These are phyloP conservation scores for Percopsis omiscomaycus DNA, from an alignment of 2,797 vertebrate species.

Conservation along the genomic window DNA sequence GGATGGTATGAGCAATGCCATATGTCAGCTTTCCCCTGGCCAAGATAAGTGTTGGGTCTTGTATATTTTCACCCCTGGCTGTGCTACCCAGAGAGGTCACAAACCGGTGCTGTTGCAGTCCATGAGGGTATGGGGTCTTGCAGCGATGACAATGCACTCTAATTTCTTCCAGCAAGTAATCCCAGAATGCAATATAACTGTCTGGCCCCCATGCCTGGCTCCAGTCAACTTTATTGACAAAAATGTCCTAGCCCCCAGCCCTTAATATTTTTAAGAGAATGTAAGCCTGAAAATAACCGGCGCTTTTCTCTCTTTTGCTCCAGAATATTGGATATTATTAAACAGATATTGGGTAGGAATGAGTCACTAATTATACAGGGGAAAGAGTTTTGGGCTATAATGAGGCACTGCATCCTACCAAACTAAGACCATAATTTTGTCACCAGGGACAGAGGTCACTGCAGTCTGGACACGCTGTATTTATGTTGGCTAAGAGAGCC, in stretches of 20 bases:
- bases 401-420: slow-evolving; percentile 41
- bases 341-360: slow-evolving; percentile 39
- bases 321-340: slow-evolving; percentile 42
- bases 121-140: slow-evolving; percentile 51
- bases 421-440: slow-evolving; percentile 36
- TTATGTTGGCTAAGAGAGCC: slow-evolving; percentile 47
- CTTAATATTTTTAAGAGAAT: slow-evolving; percentile 59
- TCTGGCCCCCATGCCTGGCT: slow-evolving; percentile 73
- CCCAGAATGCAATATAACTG: slow-evolving; percentile 76
- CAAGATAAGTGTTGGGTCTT: slow-evolving; percentile 47
- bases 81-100: slow-evolving; percentile 60
- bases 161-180: slow-evolving; percentile 70
- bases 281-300: slow-evolving; percentile 63
- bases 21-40: slow-evolving; percentile 43
- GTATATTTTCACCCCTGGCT: slow-evolving; percentile 57
- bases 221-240: slow-evolving; percentile 73
- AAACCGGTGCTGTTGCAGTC: slow-evolving; percentile 45
- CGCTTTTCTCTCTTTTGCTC: slow-evolving; percentile 25
- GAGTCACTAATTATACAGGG: slow-evolving; percentile 49
- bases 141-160: slow-evolving; percentile 75
- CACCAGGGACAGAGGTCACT: slow-evolving; percentile 50
- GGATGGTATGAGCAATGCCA: slow-evolving; percentile 55
- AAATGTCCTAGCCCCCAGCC: slow-evolving; percentile 44
- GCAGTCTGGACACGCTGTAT: slow-evolving; percentile 42
- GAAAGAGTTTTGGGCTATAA: slow-evolving; percentile 45